Percentiles rank a stretch among this genome's conserved stretches.
These are phyloP conservation scores for Monarcha castaneiventris DNA, from an alignment of 2,113 vertebrate genomes.

Conservation along the genomic window DNA sequence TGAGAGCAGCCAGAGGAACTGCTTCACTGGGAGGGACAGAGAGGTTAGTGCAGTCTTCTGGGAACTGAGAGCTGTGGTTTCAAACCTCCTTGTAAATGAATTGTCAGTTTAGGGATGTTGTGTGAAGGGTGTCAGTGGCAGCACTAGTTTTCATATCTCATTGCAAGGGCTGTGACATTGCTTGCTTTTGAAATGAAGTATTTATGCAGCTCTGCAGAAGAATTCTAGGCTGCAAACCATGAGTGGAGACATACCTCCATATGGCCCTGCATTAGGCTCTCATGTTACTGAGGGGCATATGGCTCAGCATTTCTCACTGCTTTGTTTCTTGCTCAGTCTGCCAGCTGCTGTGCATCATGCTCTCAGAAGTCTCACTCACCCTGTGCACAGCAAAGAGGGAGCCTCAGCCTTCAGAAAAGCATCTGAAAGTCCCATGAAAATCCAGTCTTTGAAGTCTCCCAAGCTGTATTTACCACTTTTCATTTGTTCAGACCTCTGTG, in stretches of 20 bases:
- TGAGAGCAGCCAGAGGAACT: neutral
- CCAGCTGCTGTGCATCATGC: neutral
- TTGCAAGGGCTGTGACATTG: neutral
- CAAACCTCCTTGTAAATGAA: neutral
- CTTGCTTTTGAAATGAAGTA: neutral
- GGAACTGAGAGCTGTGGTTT: neutral
- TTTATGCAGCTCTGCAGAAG: neutral
- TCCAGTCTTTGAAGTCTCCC: neutral
- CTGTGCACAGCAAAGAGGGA: neutral
- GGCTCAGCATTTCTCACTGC: neutral
- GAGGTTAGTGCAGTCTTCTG: neutral
- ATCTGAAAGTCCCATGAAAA: neutral
- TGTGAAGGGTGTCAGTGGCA: neutral
- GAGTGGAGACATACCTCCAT: neutral
- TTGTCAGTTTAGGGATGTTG: neutral
- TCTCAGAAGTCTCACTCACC: neutral
- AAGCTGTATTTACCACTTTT: neutral
- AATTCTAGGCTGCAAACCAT: neutral
- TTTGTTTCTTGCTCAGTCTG: neutral
- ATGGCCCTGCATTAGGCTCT: neutral
- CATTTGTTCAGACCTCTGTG: neutral
- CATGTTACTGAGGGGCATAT: accelerated
- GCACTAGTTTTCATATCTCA: neutral
- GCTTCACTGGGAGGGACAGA: neutral
- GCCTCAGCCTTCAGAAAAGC: neutral